phyloP scores from a whole-genome alignment of 2,797 vertebrate species.

The Sardinella longiceps region DNA sequence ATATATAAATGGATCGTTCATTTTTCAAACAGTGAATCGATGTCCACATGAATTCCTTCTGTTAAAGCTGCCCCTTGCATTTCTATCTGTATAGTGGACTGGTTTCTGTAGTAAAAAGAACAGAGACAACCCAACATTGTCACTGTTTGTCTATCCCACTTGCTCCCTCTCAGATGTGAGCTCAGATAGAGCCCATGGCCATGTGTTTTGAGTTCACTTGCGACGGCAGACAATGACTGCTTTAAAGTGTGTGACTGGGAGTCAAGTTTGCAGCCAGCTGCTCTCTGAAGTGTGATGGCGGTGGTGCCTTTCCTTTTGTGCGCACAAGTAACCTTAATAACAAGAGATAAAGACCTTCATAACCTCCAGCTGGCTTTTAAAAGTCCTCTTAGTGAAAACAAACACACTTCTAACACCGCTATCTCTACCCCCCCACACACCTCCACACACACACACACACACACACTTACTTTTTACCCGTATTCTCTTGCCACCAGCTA shows the following conservation, averaged over 20 bases:
- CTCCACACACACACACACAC: not conserved
- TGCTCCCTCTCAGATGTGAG: not conserved
- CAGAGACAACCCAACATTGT: not conserved
- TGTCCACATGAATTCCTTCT: not conserved
- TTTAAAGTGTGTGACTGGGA: not conserved
- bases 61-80: not conserved
- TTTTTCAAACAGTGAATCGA: not conserved
- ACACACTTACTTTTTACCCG: not conserved
- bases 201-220: not conserved
- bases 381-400: conserved; percentile 2
- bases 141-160: not conserved
- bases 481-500: not conserved
- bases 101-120: too few species aligned
- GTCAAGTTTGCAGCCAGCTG: not conserved
- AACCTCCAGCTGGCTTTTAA: conserved; percentile 17
- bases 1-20: not conserved
- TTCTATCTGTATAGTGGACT: not conserved
- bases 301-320: not conserved
- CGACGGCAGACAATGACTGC: not conserved
- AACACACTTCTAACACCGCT: not conserved
- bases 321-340: conserved; percentile 7
- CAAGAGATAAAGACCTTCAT: not conserved
- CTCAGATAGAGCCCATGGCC: not conserved
- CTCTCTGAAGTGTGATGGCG: not conserved
- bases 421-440: not conserved